Base-by-base conservation (phyloP, 64 coral and sea anemone species). In the Porites australiensis region DNA sequence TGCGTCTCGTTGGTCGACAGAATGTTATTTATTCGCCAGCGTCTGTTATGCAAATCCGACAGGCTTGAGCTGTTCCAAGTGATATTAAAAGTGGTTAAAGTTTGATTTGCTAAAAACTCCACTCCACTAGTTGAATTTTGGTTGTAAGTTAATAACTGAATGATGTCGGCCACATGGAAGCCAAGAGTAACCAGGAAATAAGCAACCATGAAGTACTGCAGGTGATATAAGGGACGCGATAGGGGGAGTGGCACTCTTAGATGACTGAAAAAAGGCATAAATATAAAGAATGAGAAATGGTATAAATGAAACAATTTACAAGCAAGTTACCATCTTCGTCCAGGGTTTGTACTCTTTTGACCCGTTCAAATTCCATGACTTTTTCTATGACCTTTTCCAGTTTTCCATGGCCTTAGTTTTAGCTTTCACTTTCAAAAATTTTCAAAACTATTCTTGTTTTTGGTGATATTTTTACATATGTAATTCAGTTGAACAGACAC, bases 141-240 rank as follows among this genome's bases (percentile, higher is more conserved):
- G 47, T n/a, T 50, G 88, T 79, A 64, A 8, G 49, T 47, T 22
- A 61, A 65, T 14, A 52, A 20, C 37, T 78, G 44, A 18, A 89
- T 5, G 60, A 89, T 21, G 44, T 89, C 88, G 9, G 27, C 43
- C 5, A 79, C 64, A 47, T 89, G 63, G 60, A 78, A 89, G 3
- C 74, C 88, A 63, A 79, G n/a, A 53, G 88, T 75, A 21, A 79
- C 18, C 44, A 89, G 75, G 53, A 89, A 89, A 23, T 89, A 89
- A 58, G 77, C 2, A 44, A 27, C 44, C 12, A 89, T 74, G 21
- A 64, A 64, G 44, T 89, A 89, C 50, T 77, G 62, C 49, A 89
- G 75, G 20, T 78, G 74, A 52, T 77, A 44, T 19, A 79, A 62
- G 44, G 11, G 52, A n/a, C 47, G 58, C 53, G 88, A 79, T 13